phyloP scores from a whole-genome alignment of 2,888 invertebrate species.

The Chloromyia formosa region DNA sequence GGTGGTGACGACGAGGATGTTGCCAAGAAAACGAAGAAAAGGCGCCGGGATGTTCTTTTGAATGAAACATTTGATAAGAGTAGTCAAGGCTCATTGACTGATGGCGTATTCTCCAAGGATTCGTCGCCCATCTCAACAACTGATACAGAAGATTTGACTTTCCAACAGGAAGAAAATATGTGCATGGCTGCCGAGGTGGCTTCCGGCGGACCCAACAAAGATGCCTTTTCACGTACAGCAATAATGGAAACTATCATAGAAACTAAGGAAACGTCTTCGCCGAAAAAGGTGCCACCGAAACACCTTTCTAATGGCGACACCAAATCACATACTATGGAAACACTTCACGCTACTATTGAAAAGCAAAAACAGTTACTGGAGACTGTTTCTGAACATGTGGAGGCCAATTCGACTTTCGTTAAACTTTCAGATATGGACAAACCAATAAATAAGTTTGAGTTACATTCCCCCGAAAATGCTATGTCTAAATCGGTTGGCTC shows the following conservation, averaged over 20 bases:
- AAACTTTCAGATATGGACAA: conserved; percentile 83
- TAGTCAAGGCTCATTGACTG: conserved; percentile 62
- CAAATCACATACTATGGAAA: conserved; percentile 59
- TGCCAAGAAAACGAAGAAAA: conserved; percentile 56
- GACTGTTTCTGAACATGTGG: conserved; percentile 60
- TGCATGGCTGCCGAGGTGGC: conserved; percentile 44
- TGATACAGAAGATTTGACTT: conserved; percentile 64
- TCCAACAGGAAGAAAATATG: conserved; percentile 62
- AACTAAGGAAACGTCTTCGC: conserved; percentile 62
- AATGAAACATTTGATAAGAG: conserved; percentile 65
- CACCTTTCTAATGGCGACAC: conserved; percentile 40
- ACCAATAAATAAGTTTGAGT: conserved; percentile 67
- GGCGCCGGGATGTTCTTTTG: conserved; percentile 61
- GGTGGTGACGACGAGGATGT: conserved; percentile 51
- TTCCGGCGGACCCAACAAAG: conserved; percentile 50
- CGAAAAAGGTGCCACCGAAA: conserved; percentile 56
- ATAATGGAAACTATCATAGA: conserved; percentile 64
- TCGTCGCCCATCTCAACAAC: conserved; percentile 61
- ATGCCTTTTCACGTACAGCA: conserved; percentile 56
- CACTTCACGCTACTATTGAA: conserved; percentile 59
- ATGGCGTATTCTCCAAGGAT: conserved; percentile 63
- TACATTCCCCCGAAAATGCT: conserved; percentile 61
- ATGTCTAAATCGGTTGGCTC: conserved; percentile 63
- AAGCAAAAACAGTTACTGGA: conserved; percentile 63
- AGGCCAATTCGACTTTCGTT: conserved; percentile 69